Evolutionary conservation across 2,113 vertebrate genomes (phyloP).

Genomic region (Sphyrna mokarran): DNA sequence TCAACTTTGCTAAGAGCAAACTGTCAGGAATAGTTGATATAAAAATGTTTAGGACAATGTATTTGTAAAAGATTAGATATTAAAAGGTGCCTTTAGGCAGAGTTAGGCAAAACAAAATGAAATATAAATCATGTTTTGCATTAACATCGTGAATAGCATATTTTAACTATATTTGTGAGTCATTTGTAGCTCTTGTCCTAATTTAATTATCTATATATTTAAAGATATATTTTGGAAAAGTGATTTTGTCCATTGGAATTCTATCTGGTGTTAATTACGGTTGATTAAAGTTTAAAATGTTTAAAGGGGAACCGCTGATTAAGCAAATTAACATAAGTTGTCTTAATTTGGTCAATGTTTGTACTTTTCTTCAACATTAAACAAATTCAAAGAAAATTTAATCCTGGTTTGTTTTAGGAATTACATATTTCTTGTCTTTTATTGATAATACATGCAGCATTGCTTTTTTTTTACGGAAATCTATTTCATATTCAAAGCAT

Average conservation of each 20-base stretch:
- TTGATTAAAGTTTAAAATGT: background rate
- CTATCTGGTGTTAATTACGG: background rate
- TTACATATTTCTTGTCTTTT: background rate
- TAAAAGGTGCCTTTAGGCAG: background rate
- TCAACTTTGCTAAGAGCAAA: background rate
- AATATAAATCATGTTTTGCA: background rate
- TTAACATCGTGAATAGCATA: background rate
- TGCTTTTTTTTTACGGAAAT: background rate
- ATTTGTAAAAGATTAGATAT: background rate
- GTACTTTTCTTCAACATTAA: background rate
- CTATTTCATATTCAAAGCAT: background rate
- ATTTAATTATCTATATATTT: background rate
- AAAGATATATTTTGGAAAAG: background rate
- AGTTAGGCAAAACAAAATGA: background rate
- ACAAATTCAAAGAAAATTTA: background rate
- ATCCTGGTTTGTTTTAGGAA: background rate
- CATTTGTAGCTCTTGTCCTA: background rate
- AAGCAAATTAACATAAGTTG: background rate
- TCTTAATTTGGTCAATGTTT: background rate
- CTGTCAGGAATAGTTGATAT: background rate
- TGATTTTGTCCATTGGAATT: background rate
- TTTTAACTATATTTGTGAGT: constrained; percentile 10
- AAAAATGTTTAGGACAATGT: background rate
- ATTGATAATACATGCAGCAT: background rate
- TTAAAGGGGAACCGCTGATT: background rate